These are phyloP conservation scores for Chrysolina americana DNA, from an alignment of 2,888 invertebrate genomes.

Conservation along the genomic window DNA sequence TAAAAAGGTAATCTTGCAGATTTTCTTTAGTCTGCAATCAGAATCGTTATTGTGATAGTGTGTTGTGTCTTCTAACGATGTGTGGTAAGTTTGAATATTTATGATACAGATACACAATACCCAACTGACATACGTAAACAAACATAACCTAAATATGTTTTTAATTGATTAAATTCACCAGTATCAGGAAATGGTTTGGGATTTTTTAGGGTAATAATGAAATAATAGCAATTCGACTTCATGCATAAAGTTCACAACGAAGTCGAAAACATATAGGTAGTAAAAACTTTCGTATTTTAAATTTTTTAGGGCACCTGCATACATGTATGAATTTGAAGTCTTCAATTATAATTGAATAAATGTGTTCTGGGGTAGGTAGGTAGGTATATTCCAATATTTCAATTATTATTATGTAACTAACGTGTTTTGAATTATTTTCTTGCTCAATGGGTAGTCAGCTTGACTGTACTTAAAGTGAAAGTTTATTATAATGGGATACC, in stretches of 20 bases:
- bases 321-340: not conserved
- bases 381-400: not conserved
- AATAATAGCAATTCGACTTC: not conserved
- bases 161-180: not conserved
- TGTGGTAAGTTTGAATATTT: conserved; percentile 17
- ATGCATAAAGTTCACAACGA: too few relatives aligned
- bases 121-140: not conserved
- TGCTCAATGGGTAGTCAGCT: conserved; percentile 26
- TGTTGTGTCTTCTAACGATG: not conserved
- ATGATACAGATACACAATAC: not conserved
- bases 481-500: conserved; percentile 30
- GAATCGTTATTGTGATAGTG: not conserved
- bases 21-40: conserved; percentile 7
- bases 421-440: conserved; percentile 35
- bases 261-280: too few relatives aligned
- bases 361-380: not conserved
- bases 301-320: not conserved
- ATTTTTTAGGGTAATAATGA: not conserved
- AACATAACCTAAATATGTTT: conserved; percentile 22
- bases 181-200: not conserved
- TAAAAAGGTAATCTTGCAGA: conserved; percentile 4
- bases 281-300: not conserved
- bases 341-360: not conserved
- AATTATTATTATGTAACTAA: conserved; percentile 40
- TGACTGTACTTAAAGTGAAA: conserved; percentile 38